phyloP scores from a whole-genome alignment of 2,797 vertebrate species.

The Hozukius guyotensis region DNA sequence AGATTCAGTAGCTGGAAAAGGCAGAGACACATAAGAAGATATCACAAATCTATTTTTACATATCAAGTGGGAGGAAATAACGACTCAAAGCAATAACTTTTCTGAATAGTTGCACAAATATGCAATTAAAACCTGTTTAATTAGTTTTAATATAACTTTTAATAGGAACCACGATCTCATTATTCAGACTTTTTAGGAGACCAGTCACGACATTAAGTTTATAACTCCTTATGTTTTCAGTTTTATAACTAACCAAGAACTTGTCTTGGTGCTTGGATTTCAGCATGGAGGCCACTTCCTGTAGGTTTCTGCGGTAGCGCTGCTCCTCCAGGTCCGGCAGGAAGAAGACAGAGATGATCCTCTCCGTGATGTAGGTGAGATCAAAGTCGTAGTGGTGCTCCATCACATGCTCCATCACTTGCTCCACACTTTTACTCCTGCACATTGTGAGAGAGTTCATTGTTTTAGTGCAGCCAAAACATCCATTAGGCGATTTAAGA shows the following conservation, averaged over 20 bases:
- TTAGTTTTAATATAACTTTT: neutral
- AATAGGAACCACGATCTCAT: neutral
- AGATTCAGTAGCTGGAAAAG: conserved; percentile 90
- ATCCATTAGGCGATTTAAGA: neutral
- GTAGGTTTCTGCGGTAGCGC: conserved; percentile 86
- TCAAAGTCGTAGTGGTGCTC: conserved; percentile 90
- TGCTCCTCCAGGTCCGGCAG: conserved; percentile 87
- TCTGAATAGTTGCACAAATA: neutral
- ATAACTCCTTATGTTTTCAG: neutral
- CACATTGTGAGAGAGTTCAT: neutral
- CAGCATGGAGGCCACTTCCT: conserved; percentile 91
- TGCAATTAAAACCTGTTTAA: neutral
- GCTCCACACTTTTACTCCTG: conserved; percentile 88
- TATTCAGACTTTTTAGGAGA: neutral
- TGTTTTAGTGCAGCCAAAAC: conserved; percentile 2
- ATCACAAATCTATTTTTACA: neutral
- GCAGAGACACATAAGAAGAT: neutral
- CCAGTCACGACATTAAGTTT: neutral
- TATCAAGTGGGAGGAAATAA: neutral
- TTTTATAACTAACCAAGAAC: conserved; percentile 84
- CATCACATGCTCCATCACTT: conserved; percentile 90
- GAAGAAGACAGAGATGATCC: conserved; percentile 94
- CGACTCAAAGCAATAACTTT: neutral
- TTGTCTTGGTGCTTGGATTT: conserved; percentile 93
- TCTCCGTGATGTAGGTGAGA: conserved; percentile 94